Conservation (phyloP, 2,797 vertebrate species). For the Ceryle rudis region DNA sequence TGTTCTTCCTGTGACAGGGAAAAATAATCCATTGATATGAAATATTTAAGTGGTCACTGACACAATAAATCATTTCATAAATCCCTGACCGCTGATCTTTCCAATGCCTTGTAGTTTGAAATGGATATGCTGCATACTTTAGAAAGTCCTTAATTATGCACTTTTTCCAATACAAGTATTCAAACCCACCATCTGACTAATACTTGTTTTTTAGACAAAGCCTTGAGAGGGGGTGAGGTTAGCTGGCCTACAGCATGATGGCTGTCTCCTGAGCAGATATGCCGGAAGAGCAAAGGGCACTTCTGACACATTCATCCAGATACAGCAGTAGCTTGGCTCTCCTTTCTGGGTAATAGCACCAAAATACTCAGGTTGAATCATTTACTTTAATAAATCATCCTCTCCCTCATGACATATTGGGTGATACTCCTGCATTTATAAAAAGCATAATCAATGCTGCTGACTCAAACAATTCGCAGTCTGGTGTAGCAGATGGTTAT, state of each 20-base stretch:
- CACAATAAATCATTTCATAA: not conserved
- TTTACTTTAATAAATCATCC: not conserved
- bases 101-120: not conserved
- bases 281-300: not conserved
- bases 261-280: not conserved
- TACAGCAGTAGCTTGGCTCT: not conserved
- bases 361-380: not conserved
- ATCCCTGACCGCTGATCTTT: not conserved
- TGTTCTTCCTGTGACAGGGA: not conserved
- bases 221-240: not conserved
- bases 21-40: constrained; percentile 1
- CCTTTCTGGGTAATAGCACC: not conserved
- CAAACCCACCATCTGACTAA: not conserved
- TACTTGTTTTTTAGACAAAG: not conserved
- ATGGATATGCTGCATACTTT: not conserved
- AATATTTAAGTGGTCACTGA: not conserved
- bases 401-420: not conserved
- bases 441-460: not conserved
- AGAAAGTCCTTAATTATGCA: not conserved
- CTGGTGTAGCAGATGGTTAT: not conserved
- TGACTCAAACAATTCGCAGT: not conserved
- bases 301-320: not conserved
- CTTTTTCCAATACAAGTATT: not conserved
- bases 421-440: not conserved
- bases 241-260: accelerated